Conservation (phyloP, 2,797 vertebrate species). For the Melanogrammus aeglefinus region DNA sequence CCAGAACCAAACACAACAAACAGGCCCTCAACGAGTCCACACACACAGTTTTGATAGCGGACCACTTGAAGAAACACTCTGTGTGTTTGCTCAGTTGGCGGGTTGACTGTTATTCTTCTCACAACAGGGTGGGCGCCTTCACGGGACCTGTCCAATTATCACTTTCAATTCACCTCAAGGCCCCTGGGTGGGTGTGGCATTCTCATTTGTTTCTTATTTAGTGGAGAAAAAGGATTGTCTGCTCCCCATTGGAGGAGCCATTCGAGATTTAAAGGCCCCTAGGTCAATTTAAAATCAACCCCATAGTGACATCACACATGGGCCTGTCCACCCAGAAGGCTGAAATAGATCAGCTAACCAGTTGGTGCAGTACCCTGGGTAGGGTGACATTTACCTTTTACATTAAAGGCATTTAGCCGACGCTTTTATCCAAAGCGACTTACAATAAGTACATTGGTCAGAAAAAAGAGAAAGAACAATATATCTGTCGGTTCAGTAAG, state of each 20-base stretch:
- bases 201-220: not conserved
- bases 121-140: constrained; percentile 60
- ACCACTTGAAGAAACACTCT: constrained; percentile 60
- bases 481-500: no score
- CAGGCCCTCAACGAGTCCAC: constrained; percentile 22
- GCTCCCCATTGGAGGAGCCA: not conserved
- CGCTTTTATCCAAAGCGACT: no score
- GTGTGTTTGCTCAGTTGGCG: constrained; percentile 59
- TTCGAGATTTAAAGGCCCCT: not conserved
- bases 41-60: constrained; percentile 48
- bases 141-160: constrained; percentile 64
- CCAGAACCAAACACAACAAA: constrained; percentile 31
- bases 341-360: not conserved
- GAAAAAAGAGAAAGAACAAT: no score
- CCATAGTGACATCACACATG: not conserved
- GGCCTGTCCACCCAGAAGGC: no score
- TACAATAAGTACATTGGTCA: no score
- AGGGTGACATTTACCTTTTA: not conserved
- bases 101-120: constrained; percentile 58
- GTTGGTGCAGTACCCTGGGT: not conserved
- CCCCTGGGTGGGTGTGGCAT: constrained; percentile 36
- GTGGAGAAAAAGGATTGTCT: not conserved
- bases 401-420: no score
- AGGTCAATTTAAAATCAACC: not conserved
- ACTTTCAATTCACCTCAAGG: constrained; percentile 40